Evolutionary conservation across 2,888 invertebrate species (phyloP), one percentile per base, ranked within the genome.

Genomic region (Octodonta nipae): DNA sequence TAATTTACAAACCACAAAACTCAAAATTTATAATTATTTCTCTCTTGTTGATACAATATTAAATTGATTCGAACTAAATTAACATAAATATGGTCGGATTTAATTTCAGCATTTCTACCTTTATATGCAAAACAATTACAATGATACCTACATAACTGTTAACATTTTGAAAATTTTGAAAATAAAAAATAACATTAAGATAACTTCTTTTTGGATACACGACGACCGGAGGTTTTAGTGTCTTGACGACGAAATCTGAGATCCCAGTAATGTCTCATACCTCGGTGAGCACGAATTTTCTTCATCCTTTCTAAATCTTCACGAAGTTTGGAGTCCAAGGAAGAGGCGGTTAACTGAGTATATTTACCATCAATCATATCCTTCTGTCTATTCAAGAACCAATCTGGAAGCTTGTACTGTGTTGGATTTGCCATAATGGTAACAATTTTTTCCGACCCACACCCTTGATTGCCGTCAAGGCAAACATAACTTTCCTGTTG

Each of bases 171-270:
- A n/a, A n/a, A n/a, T n/a, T n/a, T n/a, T n/a, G n/a, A n/a, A n/a
- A n/a, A n/a, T n/a, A n/a, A n/a, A n/a, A n/a, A 35, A 22, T 16
- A 15, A 28, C 32, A 27, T 2, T 11, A 16, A 10, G 17, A 25
- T 81, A 88, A 88, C 84, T 99, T 99, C 91, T 98, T 98, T 79
- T 99, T 99, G 60, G 95, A 95, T 55, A 99, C 98, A 70, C 96
- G 82, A 63, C 96, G 83, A 56, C 98, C 98, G 49, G 98, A 99
- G 26, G 98, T 98, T 73, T 98, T 99, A 36, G 98, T 98, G 63
- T 98, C 98, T 66, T 98, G 98, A 71, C 98, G 98, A 64, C 98
- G 81, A 35, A 98, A 96, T 67, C 98, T 82, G 51, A 98, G 84
- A 57, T 96, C 96, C 96, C 96, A 99, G 70, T 91, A 96, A 61